A percentile compares a stretch with the other conserved stretches of the same genome.
These are phyloP conservation scores for Brachionus koreanus DNA, from an alignment of 1,140 invertebrate species.

Conservation along the genomic window DNA sequence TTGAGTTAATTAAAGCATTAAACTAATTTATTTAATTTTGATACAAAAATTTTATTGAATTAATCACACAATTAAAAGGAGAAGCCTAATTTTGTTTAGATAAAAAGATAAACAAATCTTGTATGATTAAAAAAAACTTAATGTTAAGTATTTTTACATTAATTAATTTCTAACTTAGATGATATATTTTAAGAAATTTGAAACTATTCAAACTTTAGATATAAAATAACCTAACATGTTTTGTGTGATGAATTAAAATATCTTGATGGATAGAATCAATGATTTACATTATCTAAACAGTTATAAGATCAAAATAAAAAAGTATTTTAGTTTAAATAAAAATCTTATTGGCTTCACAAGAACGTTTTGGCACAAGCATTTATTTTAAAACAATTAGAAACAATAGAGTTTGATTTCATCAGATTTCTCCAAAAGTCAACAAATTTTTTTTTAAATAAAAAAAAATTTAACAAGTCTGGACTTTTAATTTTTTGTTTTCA, in stretches of 20 bases:
- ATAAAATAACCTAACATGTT: background rate
- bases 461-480: constrained; percentile 24
- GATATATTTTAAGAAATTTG: background rate
- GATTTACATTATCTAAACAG: background rate
- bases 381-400: background rate
- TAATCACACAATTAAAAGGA: background rate
- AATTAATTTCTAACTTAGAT: background rate
- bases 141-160: background rate
- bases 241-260: background rate
- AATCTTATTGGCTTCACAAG: background rate
- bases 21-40: background rate
- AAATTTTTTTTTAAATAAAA: background rate
- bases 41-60: background rate
- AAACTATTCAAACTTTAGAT: background rate
- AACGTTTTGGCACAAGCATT: background rate
- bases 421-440: background rate
- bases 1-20: background rate
- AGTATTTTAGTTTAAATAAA: background rate
- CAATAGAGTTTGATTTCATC: background rate
- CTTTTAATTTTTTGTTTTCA: background rate
- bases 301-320: background rate
- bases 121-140: background rate
- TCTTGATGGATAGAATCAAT: background rate
- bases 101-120: no score
- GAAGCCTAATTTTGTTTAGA: background rate